Evolutionary conservation across 1,140 invertebrate species (phyloP), one percentile per base, ranked within the genome.

Genomic region (Littorina saxatilis): DNA sequence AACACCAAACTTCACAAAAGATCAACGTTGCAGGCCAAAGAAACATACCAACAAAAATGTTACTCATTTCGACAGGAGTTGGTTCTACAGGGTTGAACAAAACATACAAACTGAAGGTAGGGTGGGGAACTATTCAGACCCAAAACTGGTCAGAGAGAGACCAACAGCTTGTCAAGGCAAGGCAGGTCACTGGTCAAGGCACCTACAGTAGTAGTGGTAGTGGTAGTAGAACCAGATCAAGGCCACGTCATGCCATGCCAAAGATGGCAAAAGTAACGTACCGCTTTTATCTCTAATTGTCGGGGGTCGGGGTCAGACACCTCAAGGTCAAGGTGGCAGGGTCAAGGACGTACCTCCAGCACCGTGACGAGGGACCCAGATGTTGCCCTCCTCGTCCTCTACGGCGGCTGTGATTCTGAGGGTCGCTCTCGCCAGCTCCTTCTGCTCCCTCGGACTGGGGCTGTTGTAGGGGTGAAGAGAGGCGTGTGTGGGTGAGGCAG

Each of bases 311-410:
- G 76, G 55, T 58, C 55, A 40, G 20, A 20, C 55, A 66, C 58
- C 52, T n/a, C 76, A 39, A 20, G 52, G 39, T 78, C 76, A 63
- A 63, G 76, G 76, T 43, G 76, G 74, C 47, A 76, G 37, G 74
- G 74, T 78, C 55, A 78, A 61, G 40, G 50, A 82, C 80, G 63
- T 82, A 82, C 80, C 80, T 82, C 73, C 80, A 78, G 80, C 58
- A 39, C 52, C 63, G 50, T 77, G 82, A 68, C 87, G 84, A 50
- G 86, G 88, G n/a, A 89, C 83, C 88, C 88, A 89, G 37, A 89
- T 84, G 70, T 85, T 85, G 15, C 84, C 86, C 66, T 88, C 70
- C 37, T 86, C 86, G 66, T 87, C 84, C 50, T 87, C 83, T 7
- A 84, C 80, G 2, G 87, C 83, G 27, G 87, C 84, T 2, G 82